Base-by-base conservation (phyloP, 2,888 invertebrate species). In the Euplagia quadripunctaria region DNA sequence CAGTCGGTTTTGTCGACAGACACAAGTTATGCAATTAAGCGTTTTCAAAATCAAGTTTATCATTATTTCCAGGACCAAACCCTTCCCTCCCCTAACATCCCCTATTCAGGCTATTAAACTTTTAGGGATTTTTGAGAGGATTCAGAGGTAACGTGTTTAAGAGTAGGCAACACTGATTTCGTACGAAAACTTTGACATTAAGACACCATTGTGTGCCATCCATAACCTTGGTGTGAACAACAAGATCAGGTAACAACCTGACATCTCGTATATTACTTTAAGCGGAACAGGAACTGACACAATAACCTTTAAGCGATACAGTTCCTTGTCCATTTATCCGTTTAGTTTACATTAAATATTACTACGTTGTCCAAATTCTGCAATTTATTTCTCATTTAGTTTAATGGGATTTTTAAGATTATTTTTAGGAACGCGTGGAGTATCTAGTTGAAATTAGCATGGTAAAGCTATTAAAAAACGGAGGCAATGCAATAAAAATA, bases 251-350 rank as follows among this genome's bases (percentile, higher is more conserved):
- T 55, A 51, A 67, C 42, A n/a, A 43, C 20, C 58, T 20, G 52
- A 42, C n/a, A 7, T 67, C 67, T 42, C n/a, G 42, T 43, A 68
- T 43, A 42, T n/a, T 14, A 43, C 41, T 55, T 55, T 55, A 77
- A 80, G 78, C 81, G 83, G 79, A 83, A 79, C 83, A 79, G 83
- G 83, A 83, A 83, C 77, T 75, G 74, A 74, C 75, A 74, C 17
- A 73, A n/a, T 81, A 78, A 79, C 83, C 83, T 81, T 74, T 79
- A 79, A 71, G 70, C 43, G 72, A 68, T 73, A 71, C 68, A 77
- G 72, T 81, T 82, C 79, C 79, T 80, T 76, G 63, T 75, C 70
- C 67, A 74, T 65, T 65, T 65, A 65, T 65, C 20, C n/a, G 49
- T 66, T 31, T 5, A 31, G 66, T 71, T 74, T 64, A 64, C 64